phyloP scores from a whole-genome alignment of 2,113 vertebrate genomes.

The Callipepla californica region DNA sequence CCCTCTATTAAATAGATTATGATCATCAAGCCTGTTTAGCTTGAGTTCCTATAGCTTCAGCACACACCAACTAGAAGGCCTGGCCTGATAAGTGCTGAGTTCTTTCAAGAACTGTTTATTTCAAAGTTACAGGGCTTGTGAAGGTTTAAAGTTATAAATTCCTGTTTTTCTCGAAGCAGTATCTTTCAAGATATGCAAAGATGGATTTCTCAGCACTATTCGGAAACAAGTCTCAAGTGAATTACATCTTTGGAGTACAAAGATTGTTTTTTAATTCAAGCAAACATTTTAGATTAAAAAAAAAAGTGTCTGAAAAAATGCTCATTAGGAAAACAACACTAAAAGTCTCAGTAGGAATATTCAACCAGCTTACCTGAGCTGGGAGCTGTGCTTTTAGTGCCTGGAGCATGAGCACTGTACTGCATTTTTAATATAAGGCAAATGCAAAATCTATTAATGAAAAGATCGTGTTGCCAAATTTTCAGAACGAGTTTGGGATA shows the following conservation, averaged over 20 bases:
- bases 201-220: slow-evolving; percentile 47
- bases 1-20: not conserved
- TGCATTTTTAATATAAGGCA: not conserved
- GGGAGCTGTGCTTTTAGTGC: not conserved
- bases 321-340: slow-evolving; percentile 15
- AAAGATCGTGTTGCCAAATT: not conserved
- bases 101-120: slow-evolving; percentile 34
- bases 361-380: not conserved
- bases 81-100: not conserved
- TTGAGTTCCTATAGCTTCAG: not conserved
- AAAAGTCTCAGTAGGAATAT: not conserved
- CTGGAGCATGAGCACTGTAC: not conserved
- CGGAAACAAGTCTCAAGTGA: slow-evolving; percentile 41
- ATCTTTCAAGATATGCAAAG: slow-evolving; percentile 50
- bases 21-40: not conserved
- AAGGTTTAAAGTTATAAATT: slow-evolving; percentile 34
- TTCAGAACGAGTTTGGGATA: not conserved
- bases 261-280: slow-evolving; percentile 41
- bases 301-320: not conserved
- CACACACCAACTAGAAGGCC: not conserved
- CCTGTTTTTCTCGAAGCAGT: slow-evolving; percentile 42
- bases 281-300: not conserved
- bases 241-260: slow-evolving; percentile 19
- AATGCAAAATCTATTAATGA: not conserved
- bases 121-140: slow-evolving; percentile 22